Percentiles rank a stretch among this genome's conserved stretches.
phyloP scores from a whole-genome alignment of 2,797 vertebrate species.

The Amniataba percoides region DNA sequence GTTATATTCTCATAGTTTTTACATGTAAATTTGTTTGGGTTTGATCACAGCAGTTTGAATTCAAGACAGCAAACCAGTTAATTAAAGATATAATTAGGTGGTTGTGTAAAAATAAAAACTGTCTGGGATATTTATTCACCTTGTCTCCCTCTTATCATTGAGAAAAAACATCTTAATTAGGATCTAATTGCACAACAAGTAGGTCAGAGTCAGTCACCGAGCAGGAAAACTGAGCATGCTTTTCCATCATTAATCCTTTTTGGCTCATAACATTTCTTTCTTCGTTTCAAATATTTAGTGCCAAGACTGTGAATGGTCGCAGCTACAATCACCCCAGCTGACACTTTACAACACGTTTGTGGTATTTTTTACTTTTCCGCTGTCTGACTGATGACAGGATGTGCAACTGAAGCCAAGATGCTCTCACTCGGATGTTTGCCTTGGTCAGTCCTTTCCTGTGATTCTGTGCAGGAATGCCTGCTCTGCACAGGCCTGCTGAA shows the following conservation, averaged over 20 bases:
- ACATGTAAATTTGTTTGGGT: conserved; percentile 2
- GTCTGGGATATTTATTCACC: conserved; percentile 20
- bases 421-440: background rate
- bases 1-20: background rate
- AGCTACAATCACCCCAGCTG: background rate
- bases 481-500: background rate
- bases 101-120: conserved; percentile 16
- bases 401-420: background rate
- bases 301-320: background rate
- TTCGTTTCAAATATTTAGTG: conserved; percentile 18
- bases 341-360: conserved; percentile 5
- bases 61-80: background rate
- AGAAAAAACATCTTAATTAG: conserved; percentile 35
- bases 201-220: conserved; percentile 26
- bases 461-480: background rate
- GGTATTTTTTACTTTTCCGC: background rate
- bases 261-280: background rate
- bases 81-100: conserved; percentile 26
- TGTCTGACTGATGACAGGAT: conserved; percentile 13
- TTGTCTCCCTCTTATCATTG: background rate
- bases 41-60: background rate
- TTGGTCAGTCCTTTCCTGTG: conserved; percentile 6
- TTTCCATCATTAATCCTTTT: conserved; percentile 26
- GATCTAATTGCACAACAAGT: conserved; percentile 37
- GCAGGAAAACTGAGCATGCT: background rate